Evolutionary conservation across 1,140 invertebrate species (phyloP).

Genomic region (Conus ventricosus): DNA sequence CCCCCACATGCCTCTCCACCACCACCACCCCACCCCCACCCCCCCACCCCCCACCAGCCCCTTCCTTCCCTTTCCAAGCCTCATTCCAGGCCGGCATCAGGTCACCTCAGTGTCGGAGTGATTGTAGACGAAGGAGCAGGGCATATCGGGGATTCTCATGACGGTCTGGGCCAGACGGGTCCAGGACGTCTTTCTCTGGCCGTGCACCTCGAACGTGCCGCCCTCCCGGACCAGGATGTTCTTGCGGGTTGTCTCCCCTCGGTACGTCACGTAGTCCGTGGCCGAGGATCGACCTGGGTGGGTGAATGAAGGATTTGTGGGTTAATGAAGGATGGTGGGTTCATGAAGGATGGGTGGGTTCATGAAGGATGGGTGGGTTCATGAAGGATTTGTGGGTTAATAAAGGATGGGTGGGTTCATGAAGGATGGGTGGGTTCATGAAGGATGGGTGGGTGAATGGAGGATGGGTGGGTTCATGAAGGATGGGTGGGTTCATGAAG

Average conservation of each 20-base stretch:
- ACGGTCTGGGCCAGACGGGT: conserved; percentile 56
- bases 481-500: no score
- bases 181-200: conserved; percentile 60
- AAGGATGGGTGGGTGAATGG: no score
- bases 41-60: no score
- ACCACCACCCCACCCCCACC: neutral
- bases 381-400: no score
- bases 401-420: no score
- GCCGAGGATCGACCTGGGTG: neutral
- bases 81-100: neutral
- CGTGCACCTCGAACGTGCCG: conserved; percentile 60
- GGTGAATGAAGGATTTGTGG: no score
- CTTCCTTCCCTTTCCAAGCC: neutral
- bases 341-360: no score
- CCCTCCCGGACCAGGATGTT: conserved; percentile 56
- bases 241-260: conserved; percentile 42
- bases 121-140: conserved; percentile 36
- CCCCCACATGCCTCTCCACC: neutral
- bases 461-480: no score
- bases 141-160: neutral
- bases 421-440: no score
- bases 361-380: no score
- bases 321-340: no score
- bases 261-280: neutral
- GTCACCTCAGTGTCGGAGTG: conserved; percentile 30